Evolutionary conservation across 2,888 invertebrate species (phyloP), one percentile per base, ranked within the genome.

Genomic region (Drosophila phalerata): DNA sequence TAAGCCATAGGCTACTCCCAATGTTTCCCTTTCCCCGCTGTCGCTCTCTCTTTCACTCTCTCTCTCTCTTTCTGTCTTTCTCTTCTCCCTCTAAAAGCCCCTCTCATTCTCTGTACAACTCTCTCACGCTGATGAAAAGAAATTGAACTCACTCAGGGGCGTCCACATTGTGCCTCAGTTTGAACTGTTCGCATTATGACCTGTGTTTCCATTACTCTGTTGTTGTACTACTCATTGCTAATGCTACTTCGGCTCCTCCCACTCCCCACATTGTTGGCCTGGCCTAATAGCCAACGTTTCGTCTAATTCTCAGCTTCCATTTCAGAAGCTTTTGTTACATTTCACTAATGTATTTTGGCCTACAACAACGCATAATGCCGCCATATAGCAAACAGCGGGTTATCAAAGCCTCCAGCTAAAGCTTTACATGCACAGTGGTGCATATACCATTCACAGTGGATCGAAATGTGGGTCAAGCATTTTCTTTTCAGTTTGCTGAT

Each of bases 321-420:
- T 82, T 57, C 62, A 75, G 62, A 48, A 51, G 74, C 81, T 73
- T 80, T 81, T 80, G 84, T 77, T 77, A 77, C 81, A 77, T 73
- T 86, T 73, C 65, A 77, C 81, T 86, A 86, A 81, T 86, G 81
- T 84, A 77, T 81, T 84, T 74, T 80, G 53, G 64, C 68, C 84
- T 66, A 32, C 53, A 71, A 45, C 76, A 69, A 65, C 63, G 71
- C 69, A 77, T 77, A 81, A 82, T 82, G 81, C 69, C 61, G 55
- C 61, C 74, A 69, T 75, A 65, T 66, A 75, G 45, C 73, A 77
- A 66, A 30, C 72, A 75, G 74, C 74, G 77, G 74, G 77, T 51
- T 66, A 66, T 71, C 58, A 77, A 72, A 58, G 40, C 52, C 56
- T 30, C 48, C 25, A 42, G 10, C 17, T 10, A 25, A 9, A 17